phyloP scores from a whole-genome alignment of 2,888 invertebrate species.

The Orthonychiurus folsomi region DNA sequence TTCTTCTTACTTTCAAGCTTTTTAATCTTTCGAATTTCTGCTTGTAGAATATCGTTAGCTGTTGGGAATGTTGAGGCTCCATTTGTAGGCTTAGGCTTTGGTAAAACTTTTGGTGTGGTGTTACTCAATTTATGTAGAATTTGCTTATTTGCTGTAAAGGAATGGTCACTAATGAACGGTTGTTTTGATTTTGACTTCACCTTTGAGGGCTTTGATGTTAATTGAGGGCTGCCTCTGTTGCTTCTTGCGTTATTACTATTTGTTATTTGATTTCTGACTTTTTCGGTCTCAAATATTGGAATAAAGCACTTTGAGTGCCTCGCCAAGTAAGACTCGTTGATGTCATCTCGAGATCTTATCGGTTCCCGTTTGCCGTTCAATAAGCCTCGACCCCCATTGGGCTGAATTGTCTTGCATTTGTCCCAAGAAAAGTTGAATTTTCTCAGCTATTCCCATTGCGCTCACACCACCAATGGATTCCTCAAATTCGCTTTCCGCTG shows the following conservation, averaged over 20 bases:
- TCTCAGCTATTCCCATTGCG: constrained; percentile 29
- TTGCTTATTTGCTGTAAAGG: too few relatives aligned
- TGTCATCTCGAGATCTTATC: background rate
- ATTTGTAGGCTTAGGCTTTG: background rate
- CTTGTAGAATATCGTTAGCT: background rate
- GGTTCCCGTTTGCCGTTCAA: background rate
- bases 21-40: background rate
- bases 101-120: too few relatives aligned
- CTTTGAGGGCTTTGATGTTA: background rate
- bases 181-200: background rate
- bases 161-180: background rate
- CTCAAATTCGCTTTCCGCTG: too few relatives aligned
- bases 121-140: too few relatives aligned
- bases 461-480: constrained; percentile 8
- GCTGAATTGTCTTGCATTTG: constrained; percentile 10
- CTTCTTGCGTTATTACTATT: background rate
- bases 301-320: constrained; percentile 30
- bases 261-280: too few relatives aligned
- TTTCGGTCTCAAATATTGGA: constrained; percentile 6
- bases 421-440: constrained; percentile 28
- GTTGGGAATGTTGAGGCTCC: background rate
- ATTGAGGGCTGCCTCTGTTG: background rate
- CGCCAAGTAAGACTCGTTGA: background rate
- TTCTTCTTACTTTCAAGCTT: background rate
- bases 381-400: too few relatives aligned